Base-by-base conservation (phyloP, 2,113 vertebrate species). In the Albula glossodonta region DNA sequence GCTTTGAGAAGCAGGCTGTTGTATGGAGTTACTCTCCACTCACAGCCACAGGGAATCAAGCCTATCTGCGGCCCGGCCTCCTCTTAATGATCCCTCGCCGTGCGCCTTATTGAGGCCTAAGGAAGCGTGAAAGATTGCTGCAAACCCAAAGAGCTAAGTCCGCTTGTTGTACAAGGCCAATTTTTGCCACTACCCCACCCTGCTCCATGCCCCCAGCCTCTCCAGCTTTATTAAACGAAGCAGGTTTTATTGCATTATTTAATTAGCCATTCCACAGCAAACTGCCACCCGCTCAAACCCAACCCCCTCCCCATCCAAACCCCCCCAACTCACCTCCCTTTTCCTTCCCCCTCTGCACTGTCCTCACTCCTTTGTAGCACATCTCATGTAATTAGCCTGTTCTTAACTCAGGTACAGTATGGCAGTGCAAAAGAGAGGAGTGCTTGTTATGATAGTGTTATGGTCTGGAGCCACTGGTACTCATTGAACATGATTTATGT, bases 111-210 rank as follows among this genome's bases (percentile, higher is more conserved):
- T 97, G 95, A 97, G 93, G 93, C 92, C 94, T 96, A 97, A 97
- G 97, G 96, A 96, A 97, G 96, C 96, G 96, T 97, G 96, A 97
- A 97, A 95, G 96, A 96, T 96, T 94, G 95, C 94, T 95, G 96
- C 96, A 96, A 96, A 97, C 95, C 95, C 95, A 95, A 96, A 96
- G 95, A 95, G 95, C 96, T 96, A 96, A 97, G 96, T 93, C 95
- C 94, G 91, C 96, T 97, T 97, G 96, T 97, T 96, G 94, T 95
- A 97, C 96, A 97, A 96, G 95, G 92, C 94, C 96, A 96, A 96
- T 96, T 96, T 96, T 93, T 90, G 88, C 93, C 89, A 90, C 92
- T 91, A 93, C 93, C 94, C 94, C 87, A 84, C 91, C 89, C 89
- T 90, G 91, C 93, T 94, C 91, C 90, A 89, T 87, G 86, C 81